Base-by-base conservation (phyloP, 2,797 vertebrate genomes). In the Lagodon rhomboides region DNA sequence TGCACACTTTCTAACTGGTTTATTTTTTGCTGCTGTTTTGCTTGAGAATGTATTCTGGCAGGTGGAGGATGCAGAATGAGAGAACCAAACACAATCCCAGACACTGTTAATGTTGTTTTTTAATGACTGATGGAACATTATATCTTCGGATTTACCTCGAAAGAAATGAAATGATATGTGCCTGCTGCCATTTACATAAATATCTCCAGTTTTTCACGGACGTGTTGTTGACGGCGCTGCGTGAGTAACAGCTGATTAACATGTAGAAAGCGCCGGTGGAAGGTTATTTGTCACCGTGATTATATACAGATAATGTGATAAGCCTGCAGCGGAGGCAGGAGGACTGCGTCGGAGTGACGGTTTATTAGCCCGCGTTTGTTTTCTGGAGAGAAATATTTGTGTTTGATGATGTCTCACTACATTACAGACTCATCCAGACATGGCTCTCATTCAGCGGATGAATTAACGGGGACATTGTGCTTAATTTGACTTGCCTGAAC, bases 341-440 rank as follows among this genome's bases (percentile, higher is more conserved):
- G 16, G 38, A 53, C 27, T 18, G 20, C 49, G 51, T 61, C 30
- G 18, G 63, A 55, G 30, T 46, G 75, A 74, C 38, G 25, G 38
- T 68, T 55, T 65, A 44, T 68, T 41, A 56, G 70, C 17, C 27
- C 30, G 51, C 60, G 27, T 56, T 22, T 38, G 38, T 12, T 69
- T 73, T 49, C 22, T 50, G 58, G 15, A 22, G 43, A 68, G 17
- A 68, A 63, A 75, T 65, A 49, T 71, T 80, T 70, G 41, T 65
- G 54, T 75, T 68, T 66, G 56, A 70, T 58, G 46, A 63, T 66
- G 58, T 64, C 56, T 79, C 74, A 60, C 79, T 69, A 53, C 63
- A 44, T 64, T 64, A 68, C 49, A 67, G 27, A 75, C 41, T 59
- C 61, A 51, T 1, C 8, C 17, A 68, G 68, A 61, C 44, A 3